These are phyloP conservation scores for Otus sunia DNA, from an alignment of 2,113 vertebrate species.

Conservation along the genomic window DNA sequence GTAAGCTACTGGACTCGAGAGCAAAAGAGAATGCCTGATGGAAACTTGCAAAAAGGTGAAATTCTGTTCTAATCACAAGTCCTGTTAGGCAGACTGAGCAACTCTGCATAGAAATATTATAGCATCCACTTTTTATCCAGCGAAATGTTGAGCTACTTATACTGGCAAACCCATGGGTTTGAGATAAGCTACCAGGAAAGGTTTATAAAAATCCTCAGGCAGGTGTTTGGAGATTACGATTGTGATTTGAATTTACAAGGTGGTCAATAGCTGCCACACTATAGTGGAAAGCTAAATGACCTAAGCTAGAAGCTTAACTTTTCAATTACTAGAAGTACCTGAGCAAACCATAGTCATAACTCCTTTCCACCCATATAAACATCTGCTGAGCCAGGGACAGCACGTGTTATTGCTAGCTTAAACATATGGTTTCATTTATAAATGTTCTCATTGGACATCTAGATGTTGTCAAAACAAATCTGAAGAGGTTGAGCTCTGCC, in stretches of 20 bases:
- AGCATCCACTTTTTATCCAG: background rate
- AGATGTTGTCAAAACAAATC: background rate
- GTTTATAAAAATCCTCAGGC: background rate
- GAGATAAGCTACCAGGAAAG: background rate
- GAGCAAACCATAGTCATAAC: background rate
- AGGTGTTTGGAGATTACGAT: background rate
- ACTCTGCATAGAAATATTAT: background rate
- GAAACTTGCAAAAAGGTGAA: background rate
- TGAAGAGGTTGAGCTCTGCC: background rate
- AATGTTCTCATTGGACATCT: background rate
- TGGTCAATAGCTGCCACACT: background rate
- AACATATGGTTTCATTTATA: background rate
- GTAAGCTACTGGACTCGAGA: background rate
- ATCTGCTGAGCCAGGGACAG: background rate
- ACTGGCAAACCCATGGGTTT: background rate
- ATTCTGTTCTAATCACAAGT: background rate
- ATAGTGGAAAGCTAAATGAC: background rate
- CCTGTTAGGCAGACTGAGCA: background rate
- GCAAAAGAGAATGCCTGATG: background rate
- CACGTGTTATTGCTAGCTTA: accelerated
- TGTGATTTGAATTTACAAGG: background rate
- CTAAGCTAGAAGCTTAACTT: background rate
- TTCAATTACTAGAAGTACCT: background rate
- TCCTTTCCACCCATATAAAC: background rate
- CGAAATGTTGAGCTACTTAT: background rate